Base-by-base conservation (phyloP, 1,140 invertebrate genomes). In the Drosophila parvula region DNA sequence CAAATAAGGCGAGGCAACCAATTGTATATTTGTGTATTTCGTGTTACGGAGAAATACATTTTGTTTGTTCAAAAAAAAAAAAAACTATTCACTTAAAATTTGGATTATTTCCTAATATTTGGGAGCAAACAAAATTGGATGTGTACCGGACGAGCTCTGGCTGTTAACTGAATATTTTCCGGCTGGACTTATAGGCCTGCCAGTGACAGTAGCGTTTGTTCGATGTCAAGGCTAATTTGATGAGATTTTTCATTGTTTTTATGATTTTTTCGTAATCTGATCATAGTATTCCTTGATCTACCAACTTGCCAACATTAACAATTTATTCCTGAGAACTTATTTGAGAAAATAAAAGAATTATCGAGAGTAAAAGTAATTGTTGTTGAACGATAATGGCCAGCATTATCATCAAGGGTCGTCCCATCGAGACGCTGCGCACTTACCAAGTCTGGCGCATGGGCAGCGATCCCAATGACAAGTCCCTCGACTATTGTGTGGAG, bases 131-230 rank as follows among this genome's bases (percentile, higher is more conserved):
- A 51, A 2, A 51, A 16, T 0, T 11, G 47, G 41, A 30, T 63
- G 22, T 47, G 34, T 60, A 28, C 60, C 67, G 56, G 60, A 48
- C 60, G 34, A 63, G 60, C 59, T 63, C 67, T 56, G 59, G 47
- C 51, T 36, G 59, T 44, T 34, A 63, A 70, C 67, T 70, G 50
- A 70, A 32, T 38, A 10, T 55, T 5, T 27, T 12, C 1, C 4
- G 1, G 9, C 0, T 10, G 10, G 4, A 22, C 32, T 11, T 51
- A 7, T 34, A 7, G 12, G 9, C 36, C 8, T 27, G 9, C 27
- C n/a, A 43, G 34, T 62, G 45, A 27, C 45, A 51, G 48, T 7
- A 22, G 1, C 30, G 36, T 30, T 45, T 28, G 14, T 28, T 30
- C 34, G 27, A 55, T 30, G 9, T 6, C 58, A 34, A 30, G 40